Conservation (phyloP, 2,888 invertebrate species). For the Phragmatobia fuliginosa region DNA sequence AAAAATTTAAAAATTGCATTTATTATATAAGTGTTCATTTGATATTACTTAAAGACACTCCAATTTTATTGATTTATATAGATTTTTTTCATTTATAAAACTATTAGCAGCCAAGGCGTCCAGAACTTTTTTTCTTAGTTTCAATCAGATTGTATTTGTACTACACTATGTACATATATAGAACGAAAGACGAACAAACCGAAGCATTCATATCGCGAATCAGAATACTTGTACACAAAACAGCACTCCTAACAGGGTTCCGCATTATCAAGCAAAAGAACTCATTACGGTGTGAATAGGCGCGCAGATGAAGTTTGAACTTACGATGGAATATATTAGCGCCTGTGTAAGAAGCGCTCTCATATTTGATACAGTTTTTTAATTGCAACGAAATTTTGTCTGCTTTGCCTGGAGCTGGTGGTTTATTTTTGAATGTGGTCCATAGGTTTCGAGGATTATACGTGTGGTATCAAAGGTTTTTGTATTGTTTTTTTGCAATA, state of each 20-base stretch:
- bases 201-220: constrained; percentile 43
- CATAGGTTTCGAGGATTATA: background rate
- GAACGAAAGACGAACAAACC: background rate
- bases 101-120: too few relatives aligned
- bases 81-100: too few relatives aligned
- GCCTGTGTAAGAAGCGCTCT: constrained; percentile 42
- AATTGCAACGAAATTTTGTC: constrained; percentile 47
- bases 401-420: background rate
- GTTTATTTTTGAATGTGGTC: constrained; percentile 1
- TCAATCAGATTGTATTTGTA: background rate
- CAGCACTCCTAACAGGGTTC: constrained; percentile 50
- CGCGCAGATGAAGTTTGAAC: constrained; percentile 68
- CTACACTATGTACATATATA: constrained; percentile 1
- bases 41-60: too few relatives aligned
- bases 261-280: constrained; percentile 44
- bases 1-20: too few relatives aligned
- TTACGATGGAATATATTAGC: constrained; percentile 76
- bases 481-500: background rate
- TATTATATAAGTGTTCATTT: too few relatives aligned
- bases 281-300: constrained; percentile 68
- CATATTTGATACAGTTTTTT: constrained; percentile 45
- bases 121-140: background rate
- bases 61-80: too few relatives aligned
- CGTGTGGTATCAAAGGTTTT: background rate
- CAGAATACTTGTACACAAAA: constrained; percentile 36